Evolutionary conservation across 2,113 vertebrate genomes (phyloP).

Genomic region (rabbit (Oryctolagus cuniculus)): DNA sequence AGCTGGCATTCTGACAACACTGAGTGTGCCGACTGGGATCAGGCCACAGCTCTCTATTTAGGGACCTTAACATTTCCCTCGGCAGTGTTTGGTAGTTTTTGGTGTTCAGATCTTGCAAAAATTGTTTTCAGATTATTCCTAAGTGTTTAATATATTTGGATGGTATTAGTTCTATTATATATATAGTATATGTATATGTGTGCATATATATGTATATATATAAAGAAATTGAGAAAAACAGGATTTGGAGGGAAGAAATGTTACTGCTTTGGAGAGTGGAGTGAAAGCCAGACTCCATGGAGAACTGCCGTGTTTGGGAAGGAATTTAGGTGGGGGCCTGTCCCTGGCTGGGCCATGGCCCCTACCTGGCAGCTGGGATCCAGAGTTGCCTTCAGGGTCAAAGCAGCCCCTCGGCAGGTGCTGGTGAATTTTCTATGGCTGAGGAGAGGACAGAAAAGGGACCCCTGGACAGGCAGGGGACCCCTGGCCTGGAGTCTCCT

Average conservation of each 20-base stretch:
- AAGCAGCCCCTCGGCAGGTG: neutral
- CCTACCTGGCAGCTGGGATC: neutral
- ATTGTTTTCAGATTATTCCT: neutral
- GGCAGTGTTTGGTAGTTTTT: constrained; percentile 2
- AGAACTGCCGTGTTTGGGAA: constrained; percentile 57
- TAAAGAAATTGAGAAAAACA: constrained; percentile 23
- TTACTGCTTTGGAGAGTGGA: constrained; percentile 17
- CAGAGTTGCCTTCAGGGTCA: constrained; percentile 14
- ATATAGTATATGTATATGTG: too few species aligned
- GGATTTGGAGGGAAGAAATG: constrained; percentile 52
- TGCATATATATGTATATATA: too few species aligned
- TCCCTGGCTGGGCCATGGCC: constrained; percentile 40
- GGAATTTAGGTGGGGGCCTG: constrained; percentile 51
- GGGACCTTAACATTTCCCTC: neutral
- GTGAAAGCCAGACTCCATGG: constrained; percentile 54
- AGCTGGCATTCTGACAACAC: neutral
- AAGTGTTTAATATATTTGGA: neutral
- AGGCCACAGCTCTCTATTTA: neutral
- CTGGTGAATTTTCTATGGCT: constrained; percentile 11
- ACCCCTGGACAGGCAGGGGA: too few species aligned
- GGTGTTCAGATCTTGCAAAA: neutral
- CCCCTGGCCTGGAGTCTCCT: neutral
- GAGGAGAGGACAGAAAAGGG: neutral
- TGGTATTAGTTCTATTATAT: neutral
- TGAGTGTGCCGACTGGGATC: neutral